These are phyloP conservation scores for Aphis craccivora DNA, from an alignment of 1,140 invertebrate genomes.

Conservation along the genomic window DNA sequence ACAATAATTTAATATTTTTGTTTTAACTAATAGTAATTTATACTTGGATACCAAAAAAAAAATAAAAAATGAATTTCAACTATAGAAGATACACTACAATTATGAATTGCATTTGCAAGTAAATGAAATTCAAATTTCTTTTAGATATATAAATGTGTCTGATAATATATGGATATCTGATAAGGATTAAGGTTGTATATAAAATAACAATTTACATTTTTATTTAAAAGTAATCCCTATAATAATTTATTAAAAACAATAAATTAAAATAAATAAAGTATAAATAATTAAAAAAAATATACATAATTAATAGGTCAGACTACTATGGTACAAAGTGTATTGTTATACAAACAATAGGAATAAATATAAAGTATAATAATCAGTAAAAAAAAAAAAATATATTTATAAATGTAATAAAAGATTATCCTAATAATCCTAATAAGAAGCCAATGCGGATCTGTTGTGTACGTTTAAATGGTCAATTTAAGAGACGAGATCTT, in stretches of 20 bases:
- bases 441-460: not conserved
- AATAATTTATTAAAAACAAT: conserved; percentile 58
- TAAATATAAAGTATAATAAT: conserved; percentile 53
- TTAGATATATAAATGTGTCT: not conserved
- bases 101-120: not conserved
- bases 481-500: conserved; percentile 42
- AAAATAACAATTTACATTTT: not conserved
- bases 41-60: too few species aligned
- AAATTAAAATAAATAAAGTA: conserved; percentile 56
- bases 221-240: conserved; percentile 52
- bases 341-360: conserved; percentile 57
- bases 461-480: not conserved
- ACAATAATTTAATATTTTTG: too few species aligned
- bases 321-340: conserved; percentile 56
- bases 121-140: not conserved
- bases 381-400: conserved; percentile 35
- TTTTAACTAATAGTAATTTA: too few species aligned
- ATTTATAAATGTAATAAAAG: conserved; percentile 37
- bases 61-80: not conserved
- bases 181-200: not conserved
- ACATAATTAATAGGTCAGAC: conserved; percentile 55
- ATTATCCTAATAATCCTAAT: not conserved
- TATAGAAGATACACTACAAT: not conserved
- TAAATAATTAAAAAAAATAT: conserved; percentile 54
- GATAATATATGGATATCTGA: not conserved